These are phyloP conservation scores for Syrista parreyssii DNA, from an alignment of 2,888 invertebrate species.

Conservation along the genomic window DNA sequence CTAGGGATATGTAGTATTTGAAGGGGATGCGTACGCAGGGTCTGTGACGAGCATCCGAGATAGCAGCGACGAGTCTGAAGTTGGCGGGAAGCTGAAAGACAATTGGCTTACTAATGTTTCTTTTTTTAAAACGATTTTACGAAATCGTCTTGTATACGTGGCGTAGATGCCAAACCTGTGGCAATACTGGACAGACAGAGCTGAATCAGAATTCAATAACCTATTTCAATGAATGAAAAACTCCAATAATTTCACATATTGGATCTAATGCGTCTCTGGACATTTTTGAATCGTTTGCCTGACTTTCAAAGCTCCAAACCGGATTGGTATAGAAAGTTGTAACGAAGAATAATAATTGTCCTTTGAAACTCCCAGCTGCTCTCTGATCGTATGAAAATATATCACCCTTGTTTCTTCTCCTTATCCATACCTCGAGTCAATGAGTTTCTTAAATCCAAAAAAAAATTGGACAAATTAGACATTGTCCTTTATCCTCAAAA, in stretches of 20 bases:
- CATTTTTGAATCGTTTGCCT: not conserved
- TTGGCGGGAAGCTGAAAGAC: not conserved
- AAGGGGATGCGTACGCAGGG: not conserved
- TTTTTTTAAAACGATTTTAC: not conserved
- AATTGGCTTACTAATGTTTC: not conserved
- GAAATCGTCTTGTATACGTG: not conserved
- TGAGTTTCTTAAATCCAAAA: not conserved
- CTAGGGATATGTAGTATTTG: not conserved
- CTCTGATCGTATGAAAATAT: not conserved
- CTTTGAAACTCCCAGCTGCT: not conserved
- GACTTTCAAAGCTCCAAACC: not conserved
- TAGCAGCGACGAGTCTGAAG: not conserved
- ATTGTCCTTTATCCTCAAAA: not conserved
- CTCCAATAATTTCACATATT: not conserved
- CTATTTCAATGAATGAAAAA: not conserved
- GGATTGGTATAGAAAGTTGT: not conserved
- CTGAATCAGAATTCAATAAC: not conserved
- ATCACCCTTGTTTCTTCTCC: not conserved
- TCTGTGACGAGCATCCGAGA: not conserved
- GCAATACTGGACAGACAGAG: no score
- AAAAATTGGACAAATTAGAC: not conserved
- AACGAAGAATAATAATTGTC: not conserved
- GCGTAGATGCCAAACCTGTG: no score
- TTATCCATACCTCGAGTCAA: no score
- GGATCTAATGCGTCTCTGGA: not conserved